Conservation (phyloP, 2,888 invertebrate genomes). For the Scaptomyza cyrtandrae region DNA sequence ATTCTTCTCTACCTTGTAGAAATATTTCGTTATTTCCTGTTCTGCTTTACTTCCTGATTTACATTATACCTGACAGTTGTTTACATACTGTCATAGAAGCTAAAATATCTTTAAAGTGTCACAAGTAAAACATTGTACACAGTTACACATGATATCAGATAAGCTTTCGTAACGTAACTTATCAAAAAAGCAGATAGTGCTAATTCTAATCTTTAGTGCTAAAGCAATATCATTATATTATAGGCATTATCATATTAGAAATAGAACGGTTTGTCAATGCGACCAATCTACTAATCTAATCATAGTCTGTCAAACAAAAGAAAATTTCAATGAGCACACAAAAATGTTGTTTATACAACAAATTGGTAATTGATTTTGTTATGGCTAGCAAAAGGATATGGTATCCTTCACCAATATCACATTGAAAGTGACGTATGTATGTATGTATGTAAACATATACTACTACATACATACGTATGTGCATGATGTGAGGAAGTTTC, state of each 20-base stretch:
- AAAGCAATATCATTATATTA: constrained; percentile 1
- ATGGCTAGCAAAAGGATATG: no score
- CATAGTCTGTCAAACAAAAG: neutral
- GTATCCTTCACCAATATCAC: no score
- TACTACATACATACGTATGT: no score
- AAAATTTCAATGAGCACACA: neutral
- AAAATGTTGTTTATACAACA: neutral
- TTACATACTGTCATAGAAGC: neutral
- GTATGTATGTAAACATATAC: no score
- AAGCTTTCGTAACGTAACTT: neutral
- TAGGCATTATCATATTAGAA: neutral
- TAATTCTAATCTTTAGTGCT: constrained; percentile 3
- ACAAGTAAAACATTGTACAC: neutral
- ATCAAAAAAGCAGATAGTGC: constrained; percentile 1
- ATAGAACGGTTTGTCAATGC: neutral
- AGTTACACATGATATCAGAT: constrained; percentile 1
- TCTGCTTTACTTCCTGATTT: no score
- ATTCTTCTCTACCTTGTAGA: no score
- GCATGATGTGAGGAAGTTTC: no score
- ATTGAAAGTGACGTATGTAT: no score
- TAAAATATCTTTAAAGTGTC: neutral
- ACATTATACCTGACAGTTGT: no score
- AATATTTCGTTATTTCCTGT: no score
- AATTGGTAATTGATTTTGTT: neutral
- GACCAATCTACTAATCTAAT: neutral